These are phyloP conservation scores for Battus philenor DNA, from an alignment of 1,140 invertebrate genomes.

Conservation along the genomic window DNA sequence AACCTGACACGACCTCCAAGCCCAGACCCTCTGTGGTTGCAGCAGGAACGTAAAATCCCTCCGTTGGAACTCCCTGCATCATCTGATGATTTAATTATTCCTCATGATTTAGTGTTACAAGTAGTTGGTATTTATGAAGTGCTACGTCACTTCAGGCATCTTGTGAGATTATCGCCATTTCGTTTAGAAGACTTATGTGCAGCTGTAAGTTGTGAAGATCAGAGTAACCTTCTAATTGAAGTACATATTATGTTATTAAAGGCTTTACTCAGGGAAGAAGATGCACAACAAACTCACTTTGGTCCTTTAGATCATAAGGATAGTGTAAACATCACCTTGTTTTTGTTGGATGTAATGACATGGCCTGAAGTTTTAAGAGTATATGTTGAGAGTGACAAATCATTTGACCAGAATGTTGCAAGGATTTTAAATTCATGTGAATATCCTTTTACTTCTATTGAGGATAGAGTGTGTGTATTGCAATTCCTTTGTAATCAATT, in stretches of 20 bases:
- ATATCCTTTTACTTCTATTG: constrained; percentile 92
- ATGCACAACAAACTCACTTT: constrained; percentile 95
- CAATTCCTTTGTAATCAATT: constrained; percentile 96
- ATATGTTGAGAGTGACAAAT: constrained; percentile 92
- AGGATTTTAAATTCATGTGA: constrained; percentile 84
- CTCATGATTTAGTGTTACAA: constrained; percentile 86
- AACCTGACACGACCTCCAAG: constrained; percentile 81
- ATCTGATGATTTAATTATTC: constrained; percentile 92
- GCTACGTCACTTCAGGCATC: constrained; percentile 91
- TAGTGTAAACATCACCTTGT: constrained; percentile 94
- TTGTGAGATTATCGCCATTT: constrained; percentile 94
- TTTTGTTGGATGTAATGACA: constrained; percentile 94
- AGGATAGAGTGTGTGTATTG: constrained; percentile 90
- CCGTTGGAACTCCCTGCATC: constrained; percentile 87
- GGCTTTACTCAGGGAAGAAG: constrained; percentile 94
- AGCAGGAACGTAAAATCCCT: constrained; percentile 86
- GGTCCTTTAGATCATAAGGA: constrained; percentile 97
- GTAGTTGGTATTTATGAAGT: constrained; percentile 95
- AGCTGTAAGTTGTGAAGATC: constrained; percentile 92
- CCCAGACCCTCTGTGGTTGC: constrained; percentile 92
- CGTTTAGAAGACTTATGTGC: constrained; percentile 97
- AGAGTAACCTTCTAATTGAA: constrained; percentile 92
- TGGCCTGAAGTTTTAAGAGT: constrained; percentile 94
- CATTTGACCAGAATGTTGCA: constrained; percentile 84
- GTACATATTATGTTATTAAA: constrained; percentile 95